Percentiles rank a stretch among this genome's conserved stretches.
These are phyloP conservation scores for Lasioglossum albipes DNA, from an alignment of 1,140 invertebrate species.

Conservation along the genomic window DNA sequence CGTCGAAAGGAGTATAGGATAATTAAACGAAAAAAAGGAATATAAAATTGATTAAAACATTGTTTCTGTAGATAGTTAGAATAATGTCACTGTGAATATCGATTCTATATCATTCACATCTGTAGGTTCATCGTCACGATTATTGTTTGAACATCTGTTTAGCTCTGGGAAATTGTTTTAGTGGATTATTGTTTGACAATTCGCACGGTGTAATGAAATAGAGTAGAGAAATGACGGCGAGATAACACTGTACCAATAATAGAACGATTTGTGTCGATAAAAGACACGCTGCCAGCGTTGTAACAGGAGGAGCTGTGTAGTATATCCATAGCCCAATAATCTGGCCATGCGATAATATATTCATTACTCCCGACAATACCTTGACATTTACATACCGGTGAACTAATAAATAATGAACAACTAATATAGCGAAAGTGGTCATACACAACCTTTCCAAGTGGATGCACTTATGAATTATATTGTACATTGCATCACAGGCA, in stretches of 20 bases:
- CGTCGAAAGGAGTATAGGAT: background rate
- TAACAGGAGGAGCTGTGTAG: constrained; percentile 2
- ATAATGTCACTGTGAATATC: background rate
- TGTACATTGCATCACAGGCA: background rate
- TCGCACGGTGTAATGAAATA: background rate
- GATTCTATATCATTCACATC: background rate
- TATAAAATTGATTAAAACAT: background rate
- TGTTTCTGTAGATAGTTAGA: background rate
- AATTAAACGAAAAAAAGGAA: background rate
- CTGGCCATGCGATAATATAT: constrained; percentile 10
- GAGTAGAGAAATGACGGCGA: background rate
- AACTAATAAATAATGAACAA: background rate
- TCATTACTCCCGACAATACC: background rate
- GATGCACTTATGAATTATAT: background rate
- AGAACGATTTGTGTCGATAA: constrained; percentile 1
- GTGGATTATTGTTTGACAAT: background rate
- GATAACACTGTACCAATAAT: background rate
- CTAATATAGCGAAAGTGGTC: too few relatives aligned
- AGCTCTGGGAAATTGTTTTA: background rate
- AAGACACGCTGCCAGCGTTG: background rate
- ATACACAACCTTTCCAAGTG: background rate
- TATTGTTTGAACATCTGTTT: too few relatives aligned
- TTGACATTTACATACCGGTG: background rate
- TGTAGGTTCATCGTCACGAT: background rate
- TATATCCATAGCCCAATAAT: constrained; percentile 22